Base-by-base conservation (phyloP, 2,113 vertebrate genomes). In the Axis porcinus region DNA sequence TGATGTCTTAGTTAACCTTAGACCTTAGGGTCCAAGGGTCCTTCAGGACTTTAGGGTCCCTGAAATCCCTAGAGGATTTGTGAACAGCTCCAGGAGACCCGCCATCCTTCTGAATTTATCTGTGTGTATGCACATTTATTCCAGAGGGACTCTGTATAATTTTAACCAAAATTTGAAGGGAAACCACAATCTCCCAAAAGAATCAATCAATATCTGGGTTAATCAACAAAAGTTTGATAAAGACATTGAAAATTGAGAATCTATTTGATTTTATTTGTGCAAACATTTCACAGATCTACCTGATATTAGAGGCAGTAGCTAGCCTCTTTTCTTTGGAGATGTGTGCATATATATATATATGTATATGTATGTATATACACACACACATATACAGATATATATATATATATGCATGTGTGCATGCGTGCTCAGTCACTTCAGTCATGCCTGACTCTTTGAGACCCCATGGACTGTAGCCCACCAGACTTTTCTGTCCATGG, bases 121-220 rank as follows among this genome's bases (percentile, higher is more conserved):
- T 23, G 1, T 81, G 9, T 70, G 25, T 12, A 58, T 60, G 9
- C 17, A 36, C 23, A 40, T 70, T 57, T 95, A 62, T 40, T 70
- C 55, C 90, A 15, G 12, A 83, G 12, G 19, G 33, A 57, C 3
- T 84, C 21, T 54, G 2, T 13, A 91, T 36, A 60, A 47, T 11
- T 94, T 55, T 54, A 91, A 45, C 2, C 3, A 85, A 17, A 58
- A 83, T 92, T 96, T 86, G 33, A 92, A 74, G 82, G 36, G n/a
- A 90, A 94, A 83, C 0, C 21, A 3, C 36, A n/a, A 82, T n/a
- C 27, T 92, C 21, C 30, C 19, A 57, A 82, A 95, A 33, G 23
- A 62, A 57, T 70, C 15, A 40, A 15, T 57, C 2, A 47, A 55
- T 36, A 58, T 27, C 27, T 91, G 17, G 30, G 36, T 47, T 74